Evolutionary conservation across 2,797 vertebrate species (phyloP).

Genomic region (Anas acuta): DNA sequence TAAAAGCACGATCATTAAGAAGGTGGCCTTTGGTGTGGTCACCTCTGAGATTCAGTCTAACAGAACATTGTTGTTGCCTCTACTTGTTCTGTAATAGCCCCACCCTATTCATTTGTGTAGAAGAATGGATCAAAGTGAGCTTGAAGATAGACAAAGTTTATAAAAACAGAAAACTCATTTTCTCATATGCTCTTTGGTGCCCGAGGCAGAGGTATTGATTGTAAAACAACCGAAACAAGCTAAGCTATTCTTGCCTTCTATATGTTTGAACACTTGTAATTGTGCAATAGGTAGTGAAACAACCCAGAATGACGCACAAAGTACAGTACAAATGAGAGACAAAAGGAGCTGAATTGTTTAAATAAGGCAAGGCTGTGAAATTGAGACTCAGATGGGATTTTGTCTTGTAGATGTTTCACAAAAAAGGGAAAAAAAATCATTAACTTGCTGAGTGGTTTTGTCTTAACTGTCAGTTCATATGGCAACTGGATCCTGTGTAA

Average conservation of each 20-base stretch:
- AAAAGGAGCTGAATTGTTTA: conserved; percentile 27
- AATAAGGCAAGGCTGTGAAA: conserved; percentile 34
- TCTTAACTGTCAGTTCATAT: conserved; percentile 22
- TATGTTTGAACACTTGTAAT: conserved; percentile 28
- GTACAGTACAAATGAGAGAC: background rate
- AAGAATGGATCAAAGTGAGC: conserved; percentile 74
- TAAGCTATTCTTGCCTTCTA: conserved; percentile 25
- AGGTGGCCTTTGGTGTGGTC: conserved; percentile 57
- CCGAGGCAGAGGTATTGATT: conserved; percentile 67
- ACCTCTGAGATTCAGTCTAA: conserved; percentile 41
- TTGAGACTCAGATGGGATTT: background rate
- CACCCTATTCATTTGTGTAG: conserved; percentile 47
- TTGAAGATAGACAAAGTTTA: conserved; percentile 65
- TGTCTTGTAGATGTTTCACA: background rate
- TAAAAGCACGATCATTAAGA: background rate
- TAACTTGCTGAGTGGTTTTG: conserved; percentile 16
- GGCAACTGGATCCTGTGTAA: background rate
- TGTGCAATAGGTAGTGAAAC: conserved; percentile 35
- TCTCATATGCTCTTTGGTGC: conserved; percentile 38
- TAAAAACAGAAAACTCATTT: conserved; percentile 66
- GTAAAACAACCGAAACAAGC: conserved; percentile 66
- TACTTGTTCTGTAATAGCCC: conserved; percentile 44
- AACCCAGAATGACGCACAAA: conserved; percentile 1
- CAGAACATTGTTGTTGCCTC: conserved; percentile 32
- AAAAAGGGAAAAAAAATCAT: conserved; percentile 14